Conservation (phyloP, 1,140 invertebrate species). For the Asbolus verrucosus region DNA sequence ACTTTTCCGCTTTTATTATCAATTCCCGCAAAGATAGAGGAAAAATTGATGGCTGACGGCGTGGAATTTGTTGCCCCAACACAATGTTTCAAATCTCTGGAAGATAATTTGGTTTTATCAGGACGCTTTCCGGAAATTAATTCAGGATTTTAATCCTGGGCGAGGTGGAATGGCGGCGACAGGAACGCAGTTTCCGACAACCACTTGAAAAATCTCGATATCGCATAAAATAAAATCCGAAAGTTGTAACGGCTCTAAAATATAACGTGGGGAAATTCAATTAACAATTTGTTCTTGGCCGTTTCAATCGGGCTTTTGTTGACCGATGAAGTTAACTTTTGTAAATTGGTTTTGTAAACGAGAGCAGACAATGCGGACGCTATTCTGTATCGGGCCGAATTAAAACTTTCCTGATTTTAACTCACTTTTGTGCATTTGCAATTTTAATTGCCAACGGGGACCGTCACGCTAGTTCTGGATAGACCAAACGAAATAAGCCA, state of each 20-base stretch:
- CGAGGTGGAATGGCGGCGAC: constrained; percentile 14
- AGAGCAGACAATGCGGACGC: constrained; percentile 22
- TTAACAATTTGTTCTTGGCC: constrained; percentile 35
- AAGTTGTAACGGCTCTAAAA: constrained; percentile 5
- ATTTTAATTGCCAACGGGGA: too few species aligned
- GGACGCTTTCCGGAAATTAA: constrained; percentile 32
- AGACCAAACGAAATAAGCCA: too few species aligned
- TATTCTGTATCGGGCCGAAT: constrained; percentile 24
- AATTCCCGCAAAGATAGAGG: too few species aligned
- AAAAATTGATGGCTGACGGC: too few species aligned
- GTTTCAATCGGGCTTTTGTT: constrained; percentile 39
- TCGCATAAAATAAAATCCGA: constrained; percentile 28
- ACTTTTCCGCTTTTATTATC: too few species aligned
- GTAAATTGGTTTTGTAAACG: constrained; percentile 45
- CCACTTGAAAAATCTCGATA: constrained; percentile 17
- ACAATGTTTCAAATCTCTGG: constrained; percentile 1
- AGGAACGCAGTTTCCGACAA: neutral
- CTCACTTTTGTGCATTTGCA: constrained; percentile 38
- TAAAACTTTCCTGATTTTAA: constrained; percentile 38
- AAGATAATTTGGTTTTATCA: constrained; percentile 34
- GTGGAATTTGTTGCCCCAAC: constrained; percentile 26
- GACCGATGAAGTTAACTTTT: constrained; percentile 43
- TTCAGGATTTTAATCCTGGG: constrained; percentile 32
- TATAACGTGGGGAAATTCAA: constrained; percentile 33
- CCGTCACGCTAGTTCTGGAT: too few species aligned